These are phyloP conservation scores for Entomobrya proxima DNA, from an alignment of 2,888 invertebrate species.

Conservation along the genomic window DNA sequence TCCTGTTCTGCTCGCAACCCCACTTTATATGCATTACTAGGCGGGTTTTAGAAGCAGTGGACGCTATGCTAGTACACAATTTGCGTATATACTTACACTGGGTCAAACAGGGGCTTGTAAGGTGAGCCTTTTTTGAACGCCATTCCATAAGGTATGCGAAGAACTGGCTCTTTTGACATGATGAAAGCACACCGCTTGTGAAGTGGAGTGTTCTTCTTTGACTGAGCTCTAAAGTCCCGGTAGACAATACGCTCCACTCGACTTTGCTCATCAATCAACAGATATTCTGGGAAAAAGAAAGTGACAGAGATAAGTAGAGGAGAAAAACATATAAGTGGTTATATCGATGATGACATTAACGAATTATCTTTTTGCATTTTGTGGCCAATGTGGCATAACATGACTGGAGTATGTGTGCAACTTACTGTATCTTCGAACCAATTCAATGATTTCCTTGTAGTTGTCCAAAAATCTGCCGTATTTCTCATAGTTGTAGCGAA, in stretches of 20 bases:
- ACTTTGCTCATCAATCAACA: constrained; percentile 74
- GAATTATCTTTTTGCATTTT: too few relatives aligned
- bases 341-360: background rate
- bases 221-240: constrained; percentile 72
- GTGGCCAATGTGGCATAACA: too few relatives aligned
- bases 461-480: constrained; percentile 71
- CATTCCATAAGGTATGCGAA: constrained; percentile 84
- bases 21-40: background rate
- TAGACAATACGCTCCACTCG: constrained; percentile 74
- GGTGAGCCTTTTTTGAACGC: constrained; percentile 83
- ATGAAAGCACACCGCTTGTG: constrained; percentile 86
- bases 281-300: constrained; percentile 64
- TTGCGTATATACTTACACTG: constrained; percentile 81
- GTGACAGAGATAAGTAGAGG: background rate
- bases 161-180: constrained; percentile 83
- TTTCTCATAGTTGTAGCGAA: constrained; percentile 68
- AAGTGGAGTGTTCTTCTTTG: constrained; percentile 81
- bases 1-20: background rate
- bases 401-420: too few relatives aligned
- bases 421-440: constrained; percentile 72
- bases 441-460: constrained; percentile 72
- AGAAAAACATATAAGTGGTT: background rate
- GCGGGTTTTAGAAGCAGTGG: too few relatives aligned
- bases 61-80: background rate
- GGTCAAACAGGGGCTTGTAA: constrained; percentile 82